Evolutionary conservation across 2,888 invertebrate genomes (phyloP), one percentile per base, ranked within the genome.

Genomic region (Leucoma salicis): DNA sequence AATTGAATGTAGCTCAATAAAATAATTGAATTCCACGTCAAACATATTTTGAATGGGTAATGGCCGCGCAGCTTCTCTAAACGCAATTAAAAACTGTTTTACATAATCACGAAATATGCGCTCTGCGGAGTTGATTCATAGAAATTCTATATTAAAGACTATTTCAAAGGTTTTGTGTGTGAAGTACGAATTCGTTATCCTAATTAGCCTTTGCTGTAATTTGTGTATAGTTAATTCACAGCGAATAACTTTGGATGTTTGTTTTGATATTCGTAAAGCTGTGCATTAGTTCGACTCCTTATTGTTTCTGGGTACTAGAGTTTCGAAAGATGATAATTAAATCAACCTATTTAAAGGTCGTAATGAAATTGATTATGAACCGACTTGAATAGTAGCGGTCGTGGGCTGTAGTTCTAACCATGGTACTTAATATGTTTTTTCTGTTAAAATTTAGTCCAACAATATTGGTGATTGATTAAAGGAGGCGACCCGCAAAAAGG

Each of bases 1-100:
- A 79, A 85, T 82, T 79, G 74, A 78, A 84, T 83, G 67, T 61
- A 56, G 62, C 68, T 73, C 78, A 80, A 80, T 82, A 78, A 82
- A 80, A 79, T 83, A 82, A 85, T 82, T 71, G 65, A 76, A 83
- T 85, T 82, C 79, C 58, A 66, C 81, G 80, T 83, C 82, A 83
- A 82, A 83, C 82, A 80, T 81, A 81, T 81, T 82, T 78, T 59
- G 69, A 73, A 62, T 63, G 67, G 56, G 61, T 68, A 75, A 78
- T 74, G 68, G 72, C 63, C 64, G 66, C 61, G 54, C 53, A 57
- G 46, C 68, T 65, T 71, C 63, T 62, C 55, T 67, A 75, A 79
- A 79, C 70, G 67, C 66, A 71, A 78, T 85, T 83, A 83, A 65
- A n/a, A 66, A 64, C 74, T 68, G 76, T 66, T 86, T 82, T 82